phyloP scores from a whole-genome alignment of 1,140 invertebrate species.

The Dinoponera quadriceps region DNA sequence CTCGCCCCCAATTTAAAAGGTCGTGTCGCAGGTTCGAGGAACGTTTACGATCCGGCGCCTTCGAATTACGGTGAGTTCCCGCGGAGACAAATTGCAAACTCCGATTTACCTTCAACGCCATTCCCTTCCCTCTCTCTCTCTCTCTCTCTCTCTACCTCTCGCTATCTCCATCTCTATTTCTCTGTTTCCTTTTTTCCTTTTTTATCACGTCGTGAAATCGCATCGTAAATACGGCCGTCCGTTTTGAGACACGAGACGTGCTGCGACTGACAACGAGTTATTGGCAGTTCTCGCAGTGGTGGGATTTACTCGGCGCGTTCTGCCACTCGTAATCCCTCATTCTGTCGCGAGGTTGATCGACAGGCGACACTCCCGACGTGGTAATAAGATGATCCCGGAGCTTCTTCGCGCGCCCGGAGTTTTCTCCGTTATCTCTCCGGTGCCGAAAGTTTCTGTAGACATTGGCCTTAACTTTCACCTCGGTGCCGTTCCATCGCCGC shows the following conservation, averaged over 20 bases:
- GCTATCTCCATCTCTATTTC: no score
- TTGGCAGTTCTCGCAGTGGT: slow-evolving; percentile 47
- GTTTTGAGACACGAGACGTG: slow-evolving; percentile 56
- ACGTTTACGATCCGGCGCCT: background rate
- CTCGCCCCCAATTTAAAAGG: slow-evolving; percentile 16
- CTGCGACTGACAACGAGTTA: slow-evolving; percentile 58
- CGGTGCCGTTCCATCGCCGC: background rate
- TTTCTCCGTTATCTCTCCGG: slow-evolving; percentile 39
- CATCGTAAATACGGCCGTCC: slow-evolving; percentile 50
- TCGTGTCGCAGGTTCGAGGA: background rate
- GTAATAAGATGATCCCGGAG: slow-evolving; percentile 51
- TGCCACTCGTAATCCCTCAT: slow-evolving; percentile 57
- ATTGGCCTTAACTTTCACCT: slow-evolving; percentile 33
- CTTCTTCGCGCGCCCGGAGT: background rate
- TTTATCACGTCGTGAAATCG: slow-evolving; percentile 53
- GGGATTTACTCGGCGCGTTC: slow-evolving; percentile 52
- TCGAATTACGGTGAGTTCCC: slow-evolving; percentile 34
- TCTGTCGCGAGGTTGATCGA: slow-evolving; percentile 53
- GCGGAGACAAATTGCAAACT: slow-evolving; percentile 22
- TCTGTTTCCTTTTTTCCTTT: background rate
- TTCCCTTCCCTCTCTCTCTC: no score
- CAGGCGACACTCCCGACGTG: slow-evolving; percentile 46
- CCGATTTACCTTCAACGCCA: slow-evolving; percentile 27
- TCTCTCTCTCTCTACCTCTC: no score
- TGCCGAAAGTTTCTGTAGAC: slow-evolving; percentile 35